Conservation (phyloP, 2,888 invertebrate species). For the Rhynchonema sp. region DNA sequence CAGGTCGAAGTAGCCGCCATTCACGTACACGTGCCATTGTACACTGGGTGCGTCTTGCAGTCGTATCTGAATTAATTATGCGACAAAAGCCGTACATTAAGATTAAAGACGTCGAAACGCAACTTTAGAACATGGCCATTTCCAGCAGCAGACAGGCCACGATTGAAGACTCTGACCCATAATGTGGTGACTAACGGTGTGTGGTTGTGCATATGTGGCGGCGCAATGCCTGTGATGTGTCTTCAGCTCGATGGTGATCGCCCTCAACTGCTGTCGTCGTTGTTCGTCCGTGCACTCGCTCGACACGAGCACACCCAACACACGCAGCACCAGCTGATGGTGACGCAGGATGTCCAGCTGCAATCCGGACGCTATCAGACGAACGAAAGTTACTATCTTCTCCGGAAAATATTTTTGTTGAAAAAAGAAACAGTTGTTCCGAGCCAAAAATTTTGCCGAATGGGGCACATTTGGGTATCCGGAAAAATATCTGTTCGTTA, state of each 20-base stretch:
- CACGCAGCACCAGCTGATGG: neutral
- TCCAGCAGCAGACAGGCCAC: neutral
- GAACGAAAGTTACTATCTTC: too few relatives aligned
- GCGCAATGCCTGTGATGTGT: neutral
- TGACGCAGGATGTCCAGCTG: conserved; percentile 43
- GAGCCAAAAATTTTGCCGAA: too few relatives aligned
- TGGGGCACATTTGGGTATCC: too few relatives aligned
- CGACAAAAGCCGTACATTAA: too few relatives aligned
- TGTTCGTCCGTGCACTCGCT: neutral
- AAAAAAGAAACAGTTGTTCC: too few relatives aligned
- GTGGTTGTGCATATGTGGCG: neutral
- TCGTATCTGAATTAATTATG: conserved; percentile 7
- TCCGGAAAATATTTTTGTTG: too few relatives aligned
- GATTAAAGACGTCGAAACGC: too few relatives aligned
- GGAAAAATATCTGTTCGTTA: too few relatives aligned
- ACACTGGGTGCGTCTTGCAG: conserved; percentile 10
- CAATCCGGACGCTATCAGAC: too few relatives aligned
- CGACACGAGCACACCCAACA: neutral
- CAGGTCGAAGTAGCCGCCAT: conserved; percentile 10
- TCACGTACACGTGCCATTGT: conserved; percentile 9
- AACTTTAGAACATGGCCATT: too few relatives aligned
- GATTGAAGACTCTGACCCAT: neutral
- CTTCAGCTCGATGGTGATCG: neutral
- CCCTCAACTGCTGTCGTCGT: neutral
- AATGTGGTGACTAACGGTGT: neutral